phyloP scores from a whole-genome alignment of 1,140 invertebrate species.

The Diorhabda sublineata region DNA sequence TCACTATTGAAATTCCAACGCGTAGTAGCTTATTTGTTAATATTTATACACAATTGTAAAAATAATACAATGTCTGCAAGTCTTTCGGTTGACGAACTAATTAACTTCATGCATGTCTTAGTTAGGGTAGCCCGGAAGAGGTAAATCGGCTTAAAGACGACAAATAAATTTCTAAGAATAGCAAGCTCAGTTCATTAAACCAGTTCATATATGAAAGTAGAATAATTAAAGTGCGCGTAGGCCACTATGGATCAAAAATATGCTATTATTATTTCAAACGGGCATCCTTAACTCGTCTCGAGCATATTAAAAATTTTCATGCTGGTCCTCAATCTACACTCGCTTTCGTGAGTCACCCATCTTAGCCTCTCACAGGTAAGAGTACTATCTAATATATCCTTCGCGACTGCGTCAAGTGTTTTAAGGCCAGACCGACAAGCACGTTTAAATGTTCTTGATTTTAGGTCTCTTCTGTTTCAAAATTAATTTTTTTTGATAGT shows the following conservation, averaged over 20 bases:
- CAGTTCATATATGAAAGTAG: slow-evolving; percentile 44
- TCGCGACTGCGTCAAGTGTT: too few species aligned
- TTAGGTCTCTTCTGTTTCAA: too few species aligned
- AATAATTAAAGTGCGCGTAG: slow-evolving; percentile 46
- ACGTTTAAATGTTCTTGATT: too few species aligned
- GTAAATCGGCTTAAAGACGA: slow-evolving; percentile 1
- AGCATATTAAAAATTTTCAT: too few species aligned
- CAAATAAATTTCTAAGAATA: slow-evolving; percentile 10
- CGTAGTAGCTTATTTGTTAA: slow-evolving; percentile 19
- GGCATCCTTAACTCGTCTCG: too few species aligned
- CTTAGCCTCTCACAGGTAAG: too few species aligned
- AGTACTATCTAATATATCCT: too few species aligned
- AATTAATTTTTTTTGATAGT: too few species aligned
- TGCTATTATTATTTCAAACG: slow-evolving; percentile 33
- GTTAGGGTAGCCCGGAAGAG: slow-evolving; percentile 17
- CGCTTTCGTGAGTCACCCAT: too few species aligned
- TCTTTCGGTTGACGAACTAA: slow-evolving; percentile 5
- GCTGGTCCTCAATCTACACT: too few species aligned
- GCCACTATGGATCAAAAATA: slow-evolving; percentile 38
- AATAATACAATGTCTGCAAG: neutral
- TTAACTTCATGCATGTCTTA: neutral
- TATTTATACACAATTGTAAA: slow-evolving; percentile 6
- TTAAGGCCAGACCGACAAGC: too few species aligned
- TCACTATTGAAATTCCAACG: slow-evolving; percentile 1
- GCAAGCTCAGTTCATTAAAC: slow-evolving; percentile 29